These are phyloP conservation scores for Periparus ater DNA, from an alignment of 2,797 vertebrate species.

Conservation along the genomic window DNA sequence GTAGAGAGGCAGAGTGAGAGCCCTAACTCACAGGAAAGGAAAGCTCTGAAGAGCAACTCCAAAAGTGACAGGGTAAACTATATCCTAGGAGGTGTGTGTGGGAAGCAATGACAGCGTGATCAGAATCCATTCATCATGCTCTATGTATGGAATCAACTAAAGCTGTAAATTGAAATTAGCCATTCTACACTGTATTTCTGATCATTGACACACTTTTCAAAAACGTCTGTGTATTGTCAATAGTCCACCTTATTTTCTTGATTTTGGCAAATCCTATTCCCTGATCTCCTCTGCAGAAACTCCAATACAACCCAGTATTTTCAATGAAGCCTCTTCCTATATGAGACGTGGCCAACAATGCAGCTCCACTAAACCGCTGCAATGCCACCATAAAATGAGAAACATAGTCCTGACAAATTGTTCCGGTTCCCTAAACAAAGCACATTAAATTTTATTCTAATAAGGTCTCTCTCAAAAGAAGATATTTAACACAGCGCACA, in stretches of 20 bases:
- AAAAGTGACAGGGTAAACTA: neutral
- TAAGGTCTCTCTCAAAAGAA: neutral
- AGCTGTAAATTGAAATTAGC: neutral
- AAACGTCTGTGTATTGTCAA: neutral
- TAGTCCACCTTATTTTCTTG: neutral
- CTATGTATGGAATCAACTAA: neutral
- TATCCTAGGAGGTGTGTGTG: neutral
- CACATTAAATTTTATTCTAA: neutral
- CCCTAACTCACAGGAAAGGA: accelerated
- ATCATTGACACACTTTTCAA: neutral
- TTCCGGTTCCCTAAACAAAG: neutral
- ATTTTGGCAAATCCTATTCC: neutral
- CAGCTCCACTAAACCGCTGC: neutral
- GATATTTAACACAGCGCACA: neutral
- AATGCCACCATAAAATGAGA: neutral
- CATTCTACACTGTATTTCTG: neutral
- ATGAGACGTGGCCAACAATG: accelerated
- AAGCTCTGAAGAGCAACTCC: neutral
- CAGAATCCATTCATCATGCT: neutral
- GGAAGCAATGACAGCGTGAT: neutral
- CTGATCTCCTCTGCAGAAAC: neutral
- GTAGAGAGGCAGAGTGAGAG: neutral
- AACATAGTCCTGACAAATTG: neutral
- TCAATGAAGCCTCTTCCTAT: neutral
- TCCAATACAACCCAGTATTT: neutral